phyloP scores from a whole-genome alignment of 1,140 invertebrate genomes.

The Melitaea cinxia region DNA sequence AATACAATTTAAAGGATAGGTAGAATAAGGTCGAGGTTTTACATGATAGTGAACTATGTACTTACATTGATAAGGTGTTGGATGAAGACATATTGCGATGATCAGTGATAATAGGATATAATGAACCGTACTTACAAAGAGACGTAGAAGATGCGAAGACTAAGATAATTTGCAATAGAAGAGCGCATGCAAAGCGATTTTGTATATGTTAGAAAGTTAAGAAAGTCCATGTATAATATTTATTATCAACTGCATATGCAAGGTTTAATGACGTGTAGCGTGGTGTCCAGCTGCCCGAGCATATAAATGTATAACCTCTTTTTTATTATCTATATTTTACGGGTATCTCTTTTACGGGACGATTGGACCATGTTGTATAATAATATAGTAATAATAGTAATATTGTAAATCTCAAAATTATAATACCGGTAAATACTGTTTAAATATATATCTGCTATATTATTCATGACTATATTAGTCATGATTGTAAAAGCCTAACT shows the following conservation, averaged over 20 bases:
- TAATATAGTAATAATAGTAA: no score
- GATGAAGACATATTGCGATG: background rate
- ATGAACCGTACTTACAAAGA: slow-evolving; percentile 33
- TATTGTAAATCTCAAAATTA: no score
- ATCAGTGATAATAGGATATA: slow-evolving; percentile 19
- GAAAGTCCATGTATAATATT: slow-evolving; percentile 23
- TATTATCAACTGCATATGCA: slow-evolving; percentile 27
- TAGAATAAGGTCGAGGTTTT: slow-evolving; percentile 12
- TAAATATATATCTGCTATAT: no score
- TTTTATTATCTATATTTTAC: no score
- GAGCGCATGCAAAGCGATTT: slow-evolving; percentile 29
- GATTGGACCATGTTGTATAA: no score
- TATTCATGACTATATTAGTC: no score
- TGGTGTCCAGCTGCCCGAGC: no score
- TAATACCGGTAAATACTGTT: no score
- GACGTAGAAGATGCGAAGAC: slow-evolving; percentile 23
- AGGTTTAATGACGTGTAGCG: no score
- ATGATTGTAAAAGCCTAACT: no score
- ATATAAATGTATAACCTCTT: no score
- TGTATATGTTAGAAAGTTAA: slow-evolving; percentile 28
- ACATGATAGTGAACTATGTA: slow-evolving; percentile 22
- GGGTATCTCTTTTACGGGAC: no score
- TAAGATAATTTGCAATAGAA: background rate
- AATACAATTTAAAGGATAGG: slow-evolving; percentile 20
- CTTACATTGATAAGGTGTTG: slow-evolving; percentile 20